These are phyloP conservation scores for Gallinago nigripennis DNA, from an alignment of 2,797 vertebrate genomes.

Conservation along the genomic window DNA sequence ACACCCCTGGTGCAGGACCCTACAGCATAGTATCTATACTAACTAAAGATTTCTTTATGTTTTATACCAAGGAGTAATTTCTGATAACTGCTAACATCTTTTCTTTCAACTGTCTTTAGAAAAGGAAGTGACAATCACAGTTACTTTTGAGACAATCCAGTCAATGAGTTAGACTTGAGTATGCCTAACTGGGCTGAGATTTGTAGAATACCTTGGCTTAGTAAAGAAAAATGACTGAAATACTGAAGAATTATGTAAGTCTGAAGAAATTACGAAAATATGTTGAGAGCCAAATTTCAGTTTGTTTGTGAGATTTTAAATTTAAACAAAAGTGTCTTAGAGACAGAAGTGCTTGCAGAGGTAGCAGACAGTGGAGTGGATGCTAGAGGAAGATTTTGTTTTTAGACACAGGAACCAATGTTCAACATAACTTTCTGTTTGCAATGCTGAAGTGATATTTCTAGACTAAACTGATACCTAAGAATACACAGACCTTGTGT, in stretches of 20 bases:
- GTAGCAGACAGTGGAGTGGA: background rate
- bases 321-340: background rate
- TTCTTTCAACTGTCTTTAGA: background rate
- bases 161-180: background rate
- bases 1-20: too few species aligned
- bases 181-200: background rate
- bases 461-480: background rate
- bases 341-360: background rate
- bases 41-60: background rate
- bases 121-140: background rate
- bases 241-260: background rate
- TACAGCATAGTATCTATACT: background rate
- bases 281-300: background rate
- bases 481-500: background rate
- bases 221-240: background rate
- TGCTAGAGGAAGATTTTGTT: background rate
- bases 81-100: background rate
- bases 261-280: background rate
- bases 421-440: background rate
- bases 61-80: background rate
- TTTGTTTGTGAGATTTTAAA: background rate
- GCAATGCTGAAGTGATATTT: background rate
- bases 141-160: background rate
- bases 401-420: background rate
- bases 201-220: background rate